Evolutionary conservation across 53 echinoderm and acorn worm species (phyloP), one percentile per base, ranked within the genome.

Genomic region (Zoroaster sp.): DNA sequence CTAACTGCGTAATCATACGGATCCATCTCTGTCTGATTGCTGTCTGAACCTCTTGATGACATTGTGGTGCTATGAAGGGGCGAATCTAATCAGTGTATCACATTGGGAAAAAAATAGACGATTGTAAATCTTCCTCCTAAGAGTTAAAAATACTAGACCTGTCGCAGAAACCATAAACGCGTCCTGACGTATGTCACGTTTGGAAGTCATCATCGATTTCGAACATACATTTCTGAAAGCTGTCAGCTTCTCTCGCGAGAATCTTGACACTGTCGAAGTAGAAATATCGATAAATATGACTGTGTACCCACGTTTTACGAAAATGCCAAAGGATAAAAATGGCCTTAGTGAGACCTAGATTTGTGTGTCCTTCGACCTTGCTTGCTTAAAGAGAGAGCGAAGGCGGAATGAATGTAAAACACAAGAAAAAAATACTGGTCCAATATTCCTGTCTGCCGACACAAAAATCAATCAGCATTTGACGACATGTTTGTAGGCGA

Each of bases 141-240:
- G 31, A 3, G 69, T 36, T 69, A 69, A 69, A 69, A 31, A 66
- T 32, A 69, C 23, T 31, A 65, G 11, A 36, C 11, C 35, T 2
- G 0, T 36, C 9, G 69, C 13, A 23, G 49, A 44, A n/a, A 37
- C n/a, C 55, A 36, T 17, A 4, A 78, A 9, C 54, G 46, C 33
- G 28, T 25, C 32, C 28, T 43, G 13, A 82, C 25, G 25, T 25
- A 25, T 8, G 63, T 38, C 21, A 23, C 66, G 25, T 82, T 66
- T 66, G 3, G 28, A 42, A 82, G 82, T 82, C 82, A 82, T 10
- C 82, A 82, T 82, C 82, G 68, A 82, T 82, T 82, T 40, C 9
- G 12, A 5, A 30, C 28, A 33, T 65, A 35, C 42, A 66, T 43
- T 82, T 40, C 17, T 12, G 63, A 49, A 49, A 77, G 47, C 20